These are phyloP conservation scores for Drosophila borealis DNA, from an alignment of 2,888 invertebrate species.

Conservation along the genomic window DNA sequence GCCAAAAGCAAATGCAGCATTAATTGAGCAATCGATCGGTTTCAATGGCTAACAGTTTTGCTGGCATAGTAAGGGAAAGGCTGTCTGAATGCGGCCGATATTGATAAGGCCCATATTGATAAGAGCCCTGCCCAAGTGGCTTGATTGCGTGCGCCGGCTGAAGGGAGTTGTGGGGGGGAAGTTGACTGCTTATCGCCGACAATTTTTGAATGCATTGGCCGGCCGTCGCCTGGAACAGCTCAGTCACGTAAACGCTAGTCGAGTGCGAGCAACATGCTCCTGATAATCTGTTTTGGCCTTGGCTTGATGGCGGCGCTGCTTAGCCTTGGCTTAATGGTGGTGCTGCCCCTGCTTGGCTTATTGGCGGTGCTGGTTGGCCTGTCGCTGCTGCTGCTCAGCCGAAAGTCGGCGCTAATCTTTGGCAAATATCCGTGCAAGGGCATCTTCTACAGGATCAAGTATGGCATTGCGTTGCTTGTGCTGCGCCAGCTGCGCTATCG, in stretches of 20 bases:
- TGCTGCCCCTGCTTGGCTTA: slow-evolving; percentile 50
- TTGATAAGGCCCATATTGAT: slow-evolving; percentile 11
- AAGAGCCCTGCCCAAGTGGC: slow-evolving; percentile 27
- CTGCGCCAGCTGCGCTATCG: slow-evolving; percentile 83
- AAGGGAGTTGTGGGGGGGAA: background rate
- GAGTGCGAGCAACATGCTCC: slow-evolving; percentile 57
- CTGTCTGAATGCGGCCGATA: background rate
- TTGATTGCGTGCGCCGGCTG: background rate
- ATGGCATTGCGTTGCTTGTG: slow-evolving; percentile 85
- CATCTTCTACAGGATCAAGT: slow-evolving; percentile 86
- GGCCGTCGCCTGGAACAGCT: background rate
- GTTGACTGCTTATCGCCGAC: slow-evolving; percentile 19
- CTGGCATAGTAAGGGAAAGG: background rate
- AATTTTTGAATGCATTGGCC: slow-evolving; percentile 11
- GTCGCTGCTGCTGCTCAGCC: slow-evolving; percentile 68
- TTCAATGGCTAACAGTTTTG: background rate
- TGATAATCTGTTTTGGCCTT: slow-evolving; percentile 50
- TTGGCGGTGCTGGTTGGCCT: slow-evolving; percentile 57
- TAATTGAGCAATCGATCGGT: slow-evolving; percentile 19
- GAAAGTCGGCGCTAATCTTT: slow-evolving; percentile 84
- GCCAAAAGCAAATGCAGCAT: slow-evolving; percentile 11
- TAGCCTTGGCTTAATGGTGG: slow-evolving; percentile 53
- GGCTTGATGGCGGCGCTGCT: slow-evolving; percentile 57
- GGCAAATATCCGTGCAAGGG: slow-evolving; percentile 87
- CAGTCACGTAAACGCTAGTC: slow-evolving; percentile 50